Percentiles rank a stretch among this genome's conserved stretches.
phyloP scores from a whole-genome alignment of 2,113 vertebrate species.

The Hipposideros armiger region DNA sequence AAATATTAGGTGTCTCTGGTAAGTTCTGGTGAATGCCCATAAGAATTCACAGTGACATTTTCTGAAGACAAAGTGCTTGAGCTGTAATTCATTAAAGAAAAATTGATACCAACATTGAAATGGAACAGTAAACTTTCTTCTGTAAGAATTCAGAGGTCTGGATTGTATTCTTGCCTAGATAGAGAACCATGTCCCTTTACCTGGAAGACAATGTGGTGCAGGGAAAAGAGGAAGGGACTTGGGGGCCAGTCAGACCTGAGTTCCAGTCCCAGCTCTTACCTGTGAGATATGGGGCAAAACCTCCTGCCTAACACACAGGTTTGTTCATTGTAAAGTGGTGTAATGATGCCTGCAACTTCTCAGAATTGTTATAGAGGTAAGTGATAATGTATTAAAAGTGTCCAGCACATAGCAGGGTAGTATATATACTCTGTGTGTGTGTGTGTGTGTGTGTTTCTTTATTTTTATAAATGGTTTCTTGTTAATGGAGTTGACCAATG shows the following conservation, averaged over 20 bases:
- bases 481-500: background rate
- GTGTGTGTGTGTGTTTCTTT: background rate
- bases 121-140: background rate
- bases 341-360: background rate
- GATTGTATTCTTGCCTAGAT: background rate
- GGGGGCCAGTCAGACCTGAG: background rate
- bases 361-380: background rate
- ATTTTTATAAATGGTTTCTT: background rate
- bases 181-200: background rate
- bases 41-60: background rate
- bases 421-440: background rate
- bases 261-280: background rate
- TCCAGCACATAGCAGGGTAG: background rate
- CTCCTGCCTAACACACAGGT: background rate
- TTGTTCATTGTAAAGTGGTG: background rate
- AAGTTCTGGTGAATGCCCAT: background rate
- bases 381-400: background rate
- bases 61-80: background rate
- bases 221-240: background rate
- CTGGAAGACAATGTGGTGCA: background rate
- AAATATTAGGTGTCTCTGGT: background rate
- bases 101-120: background rate
- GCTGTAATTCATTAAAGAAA: constrained; percentile 8
- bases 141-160: background rate
- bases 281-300: background rate